Evolutionary conservation across 2,888 invertebrate species (phyloP), one percentile per base, ranked within the genome.

Genomic region (Idaea aversata): DNA sequence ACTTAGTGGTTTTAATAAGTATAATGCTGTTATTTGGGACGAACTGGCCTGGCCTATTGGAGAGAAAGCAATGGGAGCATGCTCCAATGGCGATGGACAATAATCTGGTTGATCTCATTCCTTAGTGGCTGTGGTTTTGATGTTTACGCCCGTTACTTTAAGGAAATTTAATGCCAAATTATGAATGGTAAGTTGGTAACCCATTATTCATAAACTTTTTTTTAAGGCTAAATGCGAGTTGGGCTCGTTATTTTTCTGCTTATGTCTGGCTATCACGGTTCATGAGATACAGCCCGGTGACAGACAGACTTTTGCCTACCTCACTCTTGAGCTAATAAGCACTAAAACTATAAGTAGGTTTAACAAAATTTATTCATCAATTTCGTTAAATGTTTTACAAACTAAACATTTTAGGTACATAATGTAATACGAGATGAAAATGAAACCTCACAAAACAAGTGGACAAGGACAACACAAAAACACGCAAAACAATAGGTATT

Each of bases 1-100:
- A 47, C 47, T 47, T 47, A 47, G 47, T 47, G 47, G 47, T 47
- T 47, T 47, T 47, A 47, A 47, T 47, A 47, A 47, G 47, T 47
- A 4, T 47, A 47, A 47, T 47, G 47, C 7, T 47, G 47, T 47
- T 47, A 47, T 47, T 47, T 47, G 47, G 47, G 47, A 13, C 47
- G 47, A 6, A 13, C 47, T 7, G 13, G 10, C 4, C 47, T 47
- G 47, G 47, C 47, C 47, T 47, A 47, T 6, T 47, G 47, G 47
- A 47, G 47, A 47, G 47, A 47, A 47, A 47, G 47, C 47, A 10
- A 47, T 6, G 47, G 47, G 47, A 47, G 7, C 47, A 47, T 47
- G 47, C 47, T 47, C 47, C 47, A 13, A 47, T 13, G 47, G 7
- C 47, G 47, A 13, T 10, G 47, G 47, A 47, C 47, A 47, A 47